These are phyloP conservation scores for Pachypanchax playfairii DNA, from an alignment of 2,113 vertebrate genomes.

Conservation along the genomic window DNA sequence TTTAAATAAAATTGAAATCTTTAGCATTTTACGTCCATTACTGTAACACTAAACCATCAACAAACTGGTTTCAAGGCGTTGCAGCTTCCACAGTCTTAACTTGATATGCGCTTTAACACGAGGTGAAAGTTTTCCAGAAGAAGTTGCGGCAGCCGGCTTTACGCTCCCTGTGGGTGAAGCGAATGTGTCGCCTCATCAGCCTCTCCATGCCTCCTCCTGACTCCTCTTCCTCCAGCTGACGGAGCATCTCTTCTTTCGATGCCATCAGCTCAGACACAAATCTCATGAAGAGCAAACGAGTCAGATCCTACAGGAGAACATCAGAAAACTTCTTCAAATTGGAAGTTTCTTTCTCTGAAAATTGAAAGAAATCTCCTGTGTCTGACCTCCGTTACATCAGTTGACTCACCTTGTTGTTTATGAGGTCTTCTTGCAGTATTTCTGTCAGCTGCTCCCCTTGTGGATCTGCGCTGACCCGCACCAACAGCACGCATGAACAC, in stretches of 20 bases:
- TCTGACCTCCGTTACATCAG: no score
- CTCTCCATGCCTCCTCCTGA: constrained; percentile 35
- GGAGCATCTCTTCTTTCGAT: constrained; percentile 29
- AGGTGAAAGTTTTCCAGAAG: constrained; percentile 86
- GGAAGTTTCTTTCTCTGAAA: not conserved
- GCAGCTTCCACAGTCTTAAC: not conserved
- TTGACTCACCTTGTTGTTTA: constrained; percentile 63
- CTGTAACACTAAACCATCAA: no score
- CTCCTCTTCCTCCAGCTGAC: constrained; percentile 45
- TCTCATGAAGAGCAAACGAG: constrained; percentile 62
- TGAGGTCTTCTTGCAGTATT: constrained; percentile 47
- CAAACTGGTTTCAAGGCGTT: no score
- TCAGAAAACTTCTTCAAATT: not conserved
- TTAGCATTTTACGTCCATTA: no score
- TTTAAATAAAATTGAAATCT: not conserved
- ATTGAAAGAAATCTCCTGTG: no score
- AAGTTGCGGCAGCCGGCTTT: constrained; percentile 83
- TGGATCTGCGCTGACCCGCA: constrained; percentile 49
- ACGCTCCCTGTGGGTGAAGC: constrained; percentile 72
- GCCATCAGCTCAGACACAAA: constrained; percentile 61
- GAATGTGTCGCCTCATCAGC: constrained; percentile 68
- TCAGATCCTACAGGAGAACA: constrained; percentile 58
- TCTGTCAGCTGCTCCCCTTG: constrained; percentile 49
- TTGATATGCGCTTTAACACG: constrained; percentile 64
- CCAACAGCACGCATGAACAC: constrained; percentile 54